Evolutionary conservation across 2,113 vertebrate species (phyloP), one percentile per base, ranked within the genome.

Genomic region (Sterrhoptilus dennistouni): DNA sequence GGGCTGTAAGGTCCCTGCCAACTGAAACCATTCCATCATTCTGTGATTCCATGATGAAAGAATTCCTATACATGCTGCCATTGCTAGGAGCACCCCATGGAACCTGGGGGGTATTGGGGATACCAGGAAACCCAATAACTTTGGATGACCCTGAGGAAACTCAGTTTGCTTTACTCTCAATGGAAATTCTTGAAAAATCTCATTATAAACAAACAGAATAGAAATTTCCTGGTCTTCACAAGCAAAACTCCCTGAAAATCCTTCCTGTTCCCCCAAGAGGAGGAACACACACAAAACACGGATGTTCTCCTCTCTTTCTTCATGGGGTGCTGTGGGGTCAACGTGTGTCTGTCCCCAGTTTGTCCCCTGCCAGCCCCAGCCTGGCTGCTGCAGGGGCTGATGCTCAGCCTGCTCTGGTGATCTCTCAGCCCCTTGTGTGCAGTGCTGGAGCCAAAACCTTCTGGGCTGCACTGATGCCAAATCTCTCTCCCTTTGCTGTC

Each of bases 1-100:
- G 52, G 0, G 6, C 4, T 25, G 2, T 35, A 4, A 4, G 23
- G 31, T 25, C 12, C 10, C 21, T 35, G 1, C 25, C 44, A 21
- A 16, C 8, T 4, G 14, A 59, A 42, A 13, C 11, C 16, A 25
- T 38, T 38, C 49, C 23, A 45, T 27, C 24, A 2, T 21, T 76
- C 61, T 35, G 31, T 31, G 61, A 27, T 68, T 57, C 25, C 6
- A 31, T 14, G 9, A 42, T 28, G 9, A 74, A 75, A 17, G 1
- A 25, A 64, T 42, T 57, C 17, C 28, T 77, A 56, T 35, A 11
- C 6, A 9, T 3, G 2, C 5, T 49, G 1, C 24, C 38, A 15
- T 52, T 65, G 15, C 7, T 35, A 38, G 42, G 36, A 29, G 19
- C 18, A 42, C 15, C 23, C 7, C 2, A 1, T 22, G 12, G 35